A percentile compares a stretch with the other conserved stretches of the same genome.
Evolutionary conservation across 2,113 vertebrate genomes (phyloP).

Genomic region (Tragelaphus buxtoni): DNA sequence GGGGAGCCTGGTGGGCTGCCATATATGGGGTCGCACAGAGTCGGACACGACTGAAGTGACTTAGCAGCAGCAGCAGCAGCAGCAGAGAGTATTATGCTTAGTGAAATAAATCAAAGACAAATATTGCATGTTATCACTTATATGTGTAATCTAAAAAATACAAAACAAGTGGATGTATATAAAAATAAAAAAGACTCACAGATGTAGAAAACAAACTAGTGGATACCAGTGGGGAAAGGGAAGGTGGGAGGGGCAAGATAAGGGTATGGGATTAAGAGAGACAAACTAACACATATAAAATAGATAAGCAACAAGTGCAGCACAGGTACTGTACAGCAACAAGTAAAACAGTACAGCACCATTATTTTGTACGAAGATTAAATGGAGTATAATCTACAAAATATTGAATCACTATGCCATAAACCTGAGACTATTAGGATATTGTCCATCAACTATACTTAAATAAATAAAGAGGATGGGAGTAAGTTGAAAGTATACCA

Average conservation of each 20-base stretch:
- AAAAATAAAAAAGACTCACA: background rate
- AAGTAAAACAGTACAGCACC: background rate
- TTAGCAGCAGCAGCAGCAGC: no score
- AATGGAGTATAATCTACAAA: background rate
- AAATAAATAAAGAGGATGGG: background rate
- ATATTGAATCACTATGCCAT: background rate
- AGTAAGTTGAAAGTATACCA: background rate
- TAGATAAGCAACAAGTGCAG: background rate
- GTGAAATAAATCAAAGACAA: background rate
- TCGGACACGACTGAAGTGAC: fast-evolving
- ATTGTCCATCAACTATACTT: background rate
- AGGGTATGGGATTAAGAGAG: background rate
- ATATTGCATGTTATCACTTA: background rate
- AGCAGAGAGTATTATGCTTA: background rate
- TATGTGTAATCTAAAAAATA: background rate
- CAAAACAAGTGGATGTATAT: background rate
- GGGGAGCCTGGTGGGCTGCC: no score
- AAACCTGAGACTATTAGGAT: background rate
- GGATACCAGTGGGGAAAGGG: background rate
- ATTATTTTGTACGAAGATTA: background rate
- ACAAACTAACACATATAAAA: background rate
- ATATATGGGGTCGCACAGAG: no score
- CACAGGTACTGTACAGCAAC: background rate
- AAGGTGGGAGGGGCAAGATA: background rate
- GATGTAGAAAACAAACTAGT: background rate